Base-by-base conservation (phyloP, 2,888 invertebrate genomes). In the Euplagia quadripunctaria region DNA sequence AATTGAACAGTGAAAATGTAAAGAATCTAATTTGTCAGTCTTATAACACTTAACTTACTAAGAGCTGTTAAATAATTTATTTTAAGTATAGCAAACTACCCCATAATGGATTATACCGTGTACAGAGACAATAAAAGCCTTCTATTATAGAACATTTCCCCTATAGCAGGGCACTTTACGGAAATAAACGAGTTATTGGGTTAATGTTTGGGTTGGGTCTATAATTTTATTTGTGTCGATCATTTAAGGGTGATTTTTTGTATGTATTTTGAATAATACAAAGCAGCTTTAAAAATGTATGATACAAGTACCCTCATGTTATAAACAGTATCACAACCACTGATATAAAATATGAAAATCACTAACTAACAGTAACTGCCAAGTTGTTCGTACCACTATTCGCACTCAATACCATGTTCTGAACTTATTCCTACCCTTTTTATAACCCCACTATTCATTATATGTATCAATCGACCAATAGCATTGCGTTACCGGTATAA, bases 131-230 rank as follows among this genome's bases (percentile, higher is more conserved):
- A 7, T 31, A 61, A 61, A 61, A 61, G 61, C 31, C 61, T 61
- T 31, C 14, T 61, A 61, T 31, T 31, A 61, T 31, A 5, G 20
- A 61, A 61, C 61, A 61, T 31, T 61, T 61, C 31, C 61, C 31
- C 61, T 31, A 14, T 20, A 61, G 14, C 61, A 11, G 31, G 31
- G 31, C 61, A 61, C 61, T 61, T 61, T 61, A 61, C 61, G 61
- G 61, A 14, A 31, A 31, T 61, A 61, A 61, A 61, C 31, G 61
- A 61, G 61, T 61, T 61, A 61, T 61, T 61, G 31, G 61, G 61
- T 61, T 61, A 61, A 61, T 61, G 31, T 61, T 61, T 61, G 61
- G 61, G 61, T 61, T 31, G 61, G 61, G 31, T 31, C 31, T 61
- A 31, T 31, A 61, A 61, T 61, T 61, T 61, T 12, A 20, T 61